Evolutionary conservation across 1,140 invertebrate genomes (phyloP).

Genomic region (Drosophila saltans): DNA sequence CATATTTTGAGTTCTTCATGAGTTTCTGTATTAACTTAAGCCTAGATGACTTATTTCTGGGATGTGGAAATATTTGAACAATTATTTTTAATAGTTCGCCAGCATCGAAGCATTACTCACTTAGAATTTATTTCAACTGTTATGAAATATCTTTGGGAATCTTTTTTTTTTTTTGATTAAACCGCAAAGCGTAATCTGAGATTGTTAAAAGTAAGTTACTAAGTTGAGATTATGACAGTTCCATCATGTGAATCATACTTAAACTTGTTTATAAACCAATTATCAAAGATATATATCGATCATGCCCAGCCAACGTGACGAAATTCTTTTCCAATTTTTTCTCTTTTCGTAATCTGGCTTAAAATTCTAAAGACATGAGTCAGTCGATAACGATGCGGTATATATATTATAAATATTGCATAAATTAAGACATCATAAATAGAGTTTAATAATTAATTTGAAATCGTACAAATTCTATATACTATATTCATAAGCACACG

Average conservation of each 20-base stretch:
- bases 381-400: conserved; percentile 40
- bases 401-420: conserved; percentile 18
- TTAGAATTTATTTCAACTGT: background rate
- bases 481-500: background rate
- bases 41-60: too few relatives aligned
- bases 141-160: background rate
- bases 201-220: background rate
- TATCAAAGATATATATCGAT: conserved; percentile 13
- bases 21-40: too few relatives aligned
- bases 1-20: too few relatives aligned
- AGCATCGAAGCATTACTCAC: background rate
- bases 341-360: conserved; percentile 15
- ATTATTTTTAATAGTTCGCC: background rate
- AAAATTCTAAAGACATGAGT: conserved; percentile 40
- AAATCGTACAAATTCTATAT: background rate
- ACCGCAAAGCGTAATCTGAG: conserved; percentile 4
- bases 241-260: background rate
- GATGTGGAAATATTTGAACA: background rate
- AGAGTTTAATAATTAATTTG: conserved; percentile 17
- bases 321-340: conserved; percentile 5
- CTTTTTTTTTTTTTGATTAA: background rate
- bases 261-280: conserved; percentile 8
- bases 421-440: conserved; percentile 9
- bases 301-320: conserved; percentile 17
- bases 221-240: background rate